A percentile compares a stretch with the other conserved stretches of the same genome.
These are phyloP conservation scores for Archilochus colubris DNA, from an alignment of 2,113 vertebrate species.

Conservation along the genomic window DNA sequence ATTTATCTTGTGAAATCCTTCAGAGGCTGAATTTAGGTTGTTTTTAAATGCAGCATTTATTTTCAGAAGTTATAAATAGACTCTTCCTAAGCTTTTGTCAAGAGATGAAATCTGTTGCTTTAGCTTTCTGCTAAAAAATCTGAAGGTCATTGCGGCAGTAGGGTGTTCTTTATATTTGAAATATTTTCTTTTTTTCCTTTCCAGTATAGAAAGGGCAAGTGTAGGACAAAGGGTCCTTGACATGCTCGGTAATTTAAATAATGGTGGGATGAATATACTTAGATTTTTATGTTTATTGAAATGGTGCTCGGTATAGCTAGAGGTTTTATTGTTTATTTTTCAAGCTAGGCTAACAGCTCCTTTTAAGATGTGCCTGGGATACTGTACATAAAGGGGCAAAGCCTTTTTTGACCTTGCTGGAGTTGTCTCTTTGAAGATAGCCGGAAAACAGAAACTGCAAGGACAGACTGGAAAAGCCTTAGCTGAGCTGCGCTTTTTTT, in stretches of 20 bases:
- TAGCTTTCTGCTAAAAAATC: constrained; percentile 31
- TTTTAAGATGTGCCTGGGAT: neutral
- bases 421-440: constrained; percentile 30
- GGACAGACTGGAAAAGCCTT: constrained; percentile 36
- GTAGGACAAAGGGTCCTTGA: constrained; percentile 18
- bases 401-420: constrained; percentile 47
- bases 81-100: constrained; percentile 1
- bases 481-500: neutral
- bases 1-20: neutral
- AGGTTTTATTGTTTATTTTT: neutral
- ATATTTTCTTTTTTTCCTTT: constrained; percentile 12
- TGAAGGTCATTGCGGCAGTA: neutral
- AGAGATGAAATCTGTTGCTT: constrained; percentile 52
- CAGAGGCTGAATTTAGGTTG: neutral
- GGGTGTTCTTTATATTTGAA: neutral
- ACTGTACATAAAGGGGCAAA: constrained; percentile 9
- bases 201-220: neutral
- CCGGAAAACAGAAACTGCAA: constrained; percentile 45
- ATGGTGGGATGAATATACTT: neutral
- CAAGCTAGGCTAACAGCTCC: neutral
- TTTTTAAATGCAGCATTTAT: neutral
- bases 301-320: neutral
- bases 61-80: constrained; percentile 20
- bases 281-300: neutral
- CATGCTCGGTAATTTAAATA: neutral